phyloP scores from a whole-genome alignment of 2,113 vertebrate genomes.

The Cephalopholis sonnerati region DNA sequence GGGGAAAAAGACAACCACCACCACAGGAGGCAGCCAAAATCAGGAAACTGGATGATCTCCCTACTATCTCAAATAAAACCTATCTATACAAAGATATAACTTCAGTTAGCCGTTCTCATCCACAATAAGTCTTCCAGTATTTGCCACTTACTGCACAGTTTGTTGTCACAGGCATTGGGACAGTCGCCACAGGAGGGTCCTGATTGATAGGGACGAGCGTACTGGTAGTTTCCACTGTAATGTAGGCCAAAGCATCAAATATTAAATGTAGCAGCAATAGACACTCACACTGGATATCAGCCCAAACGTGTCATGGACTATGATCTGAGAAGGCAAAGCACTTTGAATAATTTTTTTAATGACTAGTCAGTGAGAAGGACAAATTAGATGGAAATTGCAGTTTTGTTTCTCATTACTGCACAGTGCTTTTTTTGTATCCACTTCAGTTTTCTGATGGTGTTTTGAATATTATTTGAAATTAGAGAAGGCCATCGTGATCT shows the following conservation, averaged over 20 bases:
- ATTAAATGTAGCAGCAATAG: conserved; percentile 36
- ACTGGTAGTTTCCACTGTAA: conserved; percentile 74
- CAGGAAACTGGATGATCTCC: too few relatives aligned
- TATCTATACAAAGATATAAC: not conserved
- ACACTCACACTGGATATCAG: not conserved
- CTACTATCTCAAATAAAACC: too few relatives aligned
- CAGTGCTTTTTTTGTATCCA: not conserved
- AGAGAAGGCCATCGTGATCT: not conserved
- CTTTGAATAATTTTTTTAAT: conserved; percentile 1
- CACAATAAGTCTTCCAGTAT: not conserved
- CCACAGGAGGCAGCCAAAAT: too few relatives aligned
- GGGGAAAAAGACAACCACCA: not conserved
- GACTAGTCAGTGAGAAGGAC: not conserved
- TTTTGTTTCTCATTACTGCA: not conserved
- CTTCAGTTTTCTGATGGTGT: not conserved
- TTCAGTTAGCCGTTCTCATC: not conserved
- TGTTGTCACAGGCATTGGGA: conserved; percentile 61
- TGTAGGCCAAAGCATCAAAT: conserved; percentile 37
- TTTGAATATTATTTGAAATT: not conserved
- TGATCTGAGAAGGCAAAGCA: not conserved
- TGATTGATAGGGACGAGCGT: conserved; percentile 55
- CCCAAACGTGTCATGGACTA: conserved; percentile 6
- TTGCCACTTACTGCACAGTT: conserved; percentile 76
- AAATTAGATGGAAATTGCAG: not conserved
- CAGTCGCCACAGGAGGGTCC: conserved; percentile 71